Evolutionary conservation across 2,797 vertebrate genomes (phyloP), one percentile per base, ranked within the genome.

Genomic region (Apodemus agrarius): DNA sequence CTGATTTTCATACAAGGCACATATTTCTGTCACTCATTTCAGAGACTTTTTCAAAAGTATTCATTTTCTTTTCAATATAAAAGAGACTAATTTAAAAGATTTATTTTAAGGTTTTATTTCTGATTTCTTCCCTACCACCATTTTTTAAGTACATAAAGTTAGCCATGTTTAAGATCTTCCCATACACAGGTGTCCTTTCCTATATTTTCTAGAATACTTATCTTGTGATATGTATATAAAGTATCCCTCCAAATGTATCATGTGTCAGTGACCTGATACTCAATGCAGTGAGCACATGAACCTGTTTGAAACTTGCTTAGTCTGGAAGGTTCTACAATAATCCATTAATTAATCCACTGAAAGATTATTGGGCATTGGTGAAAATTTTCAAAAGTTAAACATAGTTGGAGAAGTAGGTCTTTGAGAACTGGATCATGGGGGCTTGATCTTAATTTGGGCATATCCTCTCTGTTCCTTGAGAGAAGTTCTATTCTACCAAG

Each of bases 21-120:
- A 61, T 40, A 92, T 72, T 72, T 49, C 34, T 93, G 65, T 78
- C 92, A 95, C 59, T 95, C 82, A 74, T 80, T 78, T 37, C 9
- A n/a, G 14, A 86, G 67, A 52, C 54, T 72, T 86, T 86, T 93
- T 91, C 57, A 94, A 95, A 97, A 87, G 31, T 40, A 76, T 78
- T 69, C 10, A 65, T 91, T 90, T 63, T 26, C 37, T 78, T 88
- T 87, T 52, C 72, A 92, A 83, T 69, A 96, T 63, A 86, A 87
- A 93, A 92, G 37, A 89, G 3, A 34, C 22, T 92, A 93, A 92
- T 75, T 52, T 80, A 75, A 82, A 2, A 79, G 26, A 94, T 96
- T 63, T 49, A 82, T 92, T 87, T 93, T 85, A 93, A 91, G 57
- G n/a, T 8, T 88, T 85, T 94, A 57, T 81, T 63, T 93, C 43